Conservation (phyloP, 2,113 vertebrate species). For the Phalacrocorax carbo region DNA sequence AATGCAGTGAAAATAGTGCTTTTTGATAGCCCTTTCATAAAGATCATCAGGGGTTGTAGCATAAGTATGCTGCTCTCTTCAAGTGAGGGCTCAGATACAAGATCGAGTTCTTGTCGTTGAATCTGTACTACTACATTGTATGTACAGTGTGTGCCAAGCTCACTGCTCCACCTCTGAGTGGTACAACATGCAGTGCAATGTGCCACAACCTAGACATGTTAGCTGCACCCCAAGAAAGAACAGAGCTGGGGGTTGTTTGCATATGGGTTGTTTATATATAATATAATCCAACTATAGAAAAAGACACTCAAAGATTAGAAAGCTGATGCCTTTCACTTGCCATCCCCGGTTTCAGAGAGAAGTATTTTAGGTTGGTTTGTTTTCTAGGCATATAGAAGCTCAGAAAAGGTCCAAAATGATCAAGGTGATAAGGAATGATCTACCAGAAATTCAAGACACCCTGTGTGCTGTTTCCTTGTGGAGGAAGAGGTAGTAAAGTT, state of each 20-base stretch:
- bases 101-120: not conserved
- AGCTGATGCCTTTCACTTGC: not conserved
- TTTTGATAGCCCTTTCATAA: not conserved
- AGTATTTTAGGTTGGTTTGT: not conserved
- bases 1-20: not conserved
- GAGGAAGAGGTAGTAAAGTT: constrained; percentile 60
- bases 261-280: not conserved
- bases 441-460: not conserved
- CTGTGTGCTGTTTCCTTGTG: not conserved
- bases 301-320: not conserved
- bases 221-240: not conserved
- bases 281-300: not conserved
- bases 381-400: not conserved
- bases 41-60: not conserved
- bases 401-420: not conserved
- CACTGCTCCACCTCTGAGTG: not conserved
- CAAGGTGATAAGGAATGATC: not conserved
- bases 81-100: not conserved
- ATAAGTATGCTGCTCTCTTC: not conserved
- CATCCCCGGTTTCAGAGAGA: not conserved
- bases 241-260: not conserved
- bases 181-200: not conserved
- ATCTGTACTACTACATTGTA: not conserved
- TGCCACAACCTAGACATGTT: not conserved
- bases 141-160: not conserved